Evolutionary conservation across 2,888 invertebrate genomes (phyloP).

Genomic region (Clanis bilineata): DNA sequence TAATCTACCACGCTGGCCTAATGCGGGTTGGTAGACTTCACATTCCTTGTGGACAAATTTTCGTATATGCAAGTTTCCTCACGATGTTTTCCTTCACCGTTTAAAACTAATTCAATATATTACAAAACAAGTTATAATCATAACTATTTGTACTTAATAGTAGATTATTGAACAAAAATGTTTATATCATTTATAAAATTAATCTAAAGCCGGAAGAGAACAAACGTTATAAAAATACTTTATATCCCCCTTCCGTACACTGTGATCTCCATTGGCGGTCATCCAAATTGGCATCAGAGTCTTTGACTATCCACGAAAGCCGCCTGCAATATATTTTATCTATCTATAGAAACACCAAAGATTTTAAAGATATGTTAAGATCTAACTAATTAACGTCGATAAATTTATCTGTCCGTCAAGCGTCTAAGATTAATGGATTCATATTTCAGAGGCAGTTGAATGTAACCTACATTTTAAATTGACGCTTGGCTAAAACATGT

Average conservation of each 20-base stretch:
- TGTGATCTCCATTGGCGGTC: slow-evolving; percentile 50
- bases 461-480: slow-evolving; percentile 33
- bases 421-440: slow-evolving; percentile 29
- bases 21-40: too few species aligned
- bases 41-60: too few species aligned
- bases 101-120: too few species aligned
- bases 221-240: slow-evolving; percentile 29
- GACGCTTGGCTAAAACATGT: slow-evolving; percentile 27
- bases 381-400: slow-evolving; percentile 35
- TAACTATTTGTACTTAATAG: too few species aligned
- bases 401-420: slow-evolving; percentile 31
- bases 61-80: too few species aligned
- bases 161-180: too few species aligned
- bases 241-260: slow-evolving; percentile 37
- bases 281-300: slow-evolving; percentile 58
- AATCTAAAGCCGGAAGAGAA: slow-evolving; percentile 36
- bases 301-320: slow-evolving; percentile 15
- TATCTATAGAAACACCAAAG: slow-evolving; percentile 24
- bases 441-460: slow-evolving; percentile 31
- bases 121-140: too few species aligned
- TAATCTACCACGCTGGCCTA: too few species aligned
- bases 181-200: background rate
- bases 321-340: slow-evolving; percentile 29
- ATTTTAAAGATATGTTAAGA: slow-evolving; percentile 26
- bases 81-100: too few species aligned